Base-by-base conservation (phyloP, 1,140 invertebrate species). In the Dufourea novaeangliae region DNA sequence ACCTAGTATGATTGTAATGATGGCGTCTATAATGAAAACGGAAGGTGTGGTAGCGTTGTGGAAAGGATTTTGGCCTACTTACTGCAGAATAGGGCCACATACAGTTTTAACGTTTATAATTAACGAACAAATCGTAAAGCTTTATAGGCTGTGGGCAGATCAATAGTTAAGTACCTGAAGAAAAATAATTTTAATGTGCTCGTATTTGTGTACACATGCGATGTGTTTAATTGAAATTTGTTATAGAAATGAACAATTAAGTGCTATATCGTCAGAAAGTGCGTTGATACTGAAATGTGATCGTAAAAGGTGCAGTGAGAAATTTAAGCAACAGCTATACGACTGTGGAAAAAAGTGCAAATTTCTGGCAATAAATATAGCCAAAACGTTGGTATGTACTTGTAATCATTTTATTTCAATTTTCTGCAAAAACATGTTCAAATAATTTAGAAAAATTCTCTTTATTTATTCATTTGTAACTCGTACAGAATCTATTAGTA, bases 11-110 rank as follows among this genome's bases (percentile, higher is more conserved):
- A 37, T 94, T 2, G 94, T 96, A 90, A 95, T 97, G 2, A 89
- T 96, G 20, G 32, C 86, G 1, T 94, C 93, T 82, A 94, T 96
- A 3, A 88, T 95, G 3, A 91, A 91, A 69, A 94, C 94, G 17
- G 96, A 97, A 93, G 96, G 96, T 1, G 86, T 97, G 34, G 93
- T 94, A 73, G 93, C 94, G 68, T 90, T 97, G 17, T 97, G 96
- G 96, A 97, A 96, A 90, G 96, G 96, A 52, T 97, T 97, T 88
- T 95, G 94, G 37, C 96, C 96, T 5, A 95, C 95, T 75, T 96
- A 95, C 87, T 93, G 94, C 54, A 91, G 95, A 73, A 92, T 96
- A 34, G 95, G 96, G 8, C 96, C 96, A 1, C 96, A 97, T 86
- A 97, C 96, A 5, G 95, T 97, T 0, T 86, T 97, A 25, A 96